Conservation (phyloP, 2,113 vertebrate genomes). For the Cephalopterus ornatus region DNA sequence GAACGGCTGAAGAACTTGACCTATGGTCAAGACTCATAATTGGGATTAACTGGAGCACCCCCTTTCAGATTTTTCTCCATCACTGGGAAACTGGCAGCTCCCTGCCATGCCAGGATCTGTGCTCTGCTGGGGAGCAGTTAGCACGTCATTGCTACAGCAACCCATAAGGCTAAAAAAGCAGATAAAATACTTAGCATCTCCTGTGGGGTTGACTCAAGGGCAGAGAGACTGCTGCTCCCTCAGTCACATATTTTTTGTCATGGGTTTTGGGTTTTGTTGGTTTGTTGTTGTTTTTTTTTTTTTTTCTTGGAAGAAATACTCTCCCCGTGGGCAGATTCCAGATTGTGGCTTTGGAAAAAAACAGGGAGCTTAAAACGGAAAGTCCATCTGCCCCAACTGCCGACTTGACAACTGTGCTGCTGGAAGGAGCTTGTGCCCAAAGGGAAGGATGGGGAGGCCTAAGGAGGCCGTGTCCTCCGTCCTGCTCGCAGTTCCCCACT, state of each 20-base stretch:
- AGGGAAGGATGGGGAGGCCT: not conserved
- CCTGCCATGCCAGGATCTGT: not conserved
- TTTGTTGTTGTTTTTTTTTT: not conserved
- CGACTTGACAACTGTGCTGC: not conserved
- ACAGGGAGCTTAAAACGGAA: not conserved
- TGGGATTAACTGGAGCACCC: not conserved
- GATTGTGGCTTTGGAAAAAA: not conserved
- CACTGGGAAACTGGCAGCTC: not conserved
- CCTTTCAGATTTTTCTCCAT: not conserved
- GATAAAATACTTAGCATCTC: not conserved
- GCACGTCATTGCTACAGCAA: not conserved
- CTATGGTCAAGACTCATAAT: rapidly evolving
- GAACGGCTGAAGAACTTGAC: not conserved
- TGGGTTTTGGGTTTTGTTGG: not conserved
- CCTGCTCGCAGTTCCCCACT: rapidly evolving
- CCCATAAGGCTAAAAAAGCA: not conserved
- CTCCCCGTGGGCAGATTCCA: not conserved
- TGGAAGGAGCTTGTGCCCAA: not conserved
- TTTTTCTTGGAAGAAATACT: not conserved
- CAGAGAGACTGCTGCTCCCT: not conserved
- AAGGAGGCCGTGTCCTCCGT: rapidly evolving
- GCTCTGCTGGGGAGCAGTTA: not conserved
- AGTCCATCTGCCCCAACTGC: not conserved
- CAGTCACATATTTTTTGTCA: not conserved
- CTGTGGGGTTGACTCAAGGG: not conserved